Evolutionary conservation across 2,888 invertebrate genomes (phyloP), one percentile per base, ranked within the genome.

Genomic region (Ectemnius lituratus): DNA sequence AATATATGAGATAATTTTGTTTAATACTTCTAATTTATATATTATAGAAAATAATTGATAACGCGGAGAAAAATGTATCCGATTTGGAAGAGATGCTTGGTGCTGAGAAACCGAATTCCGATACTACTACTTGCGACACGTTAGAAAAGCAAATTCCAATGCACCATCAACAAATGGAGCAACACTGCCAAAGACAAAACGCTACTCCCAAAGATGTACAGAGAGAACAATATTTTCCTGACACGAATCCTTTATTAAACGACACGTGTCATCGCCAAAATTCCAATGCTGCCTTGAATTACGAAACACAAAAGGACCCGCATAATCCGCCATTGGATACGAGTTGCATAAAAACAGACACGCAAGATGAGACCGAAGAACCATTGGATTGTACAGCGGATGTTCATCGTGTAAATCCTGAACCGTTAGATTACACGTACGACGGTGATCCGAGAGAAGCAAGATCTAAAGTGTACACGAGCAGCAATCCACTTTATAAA

Each of bases 311-410:
- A 14, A 72, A 16, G 16, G 16, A 68, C 27, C 1, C 37, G 16
- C 67, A 61, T 49, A n/a, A 4, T n/a, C 6, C 46, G 27, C 52
- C 18, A 28, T 52, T 67, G 16, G 70, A 60, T 4, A 57, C 68
- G 8, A 72, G 45, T 18, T 73, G 75, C n/a, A 60, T 46, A 59
- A 76, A 58, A 23, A 52, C 67, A 27, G 78, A 80, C 1, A 28
- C 20, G 3, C 58, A 73, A 11, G 62, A 47, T 46, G 68, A 62
- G 0, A 66, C 67, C 14, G 81, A 79, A 14, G 81, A 87, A 58
- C 86, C 85, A 0, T 70, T 87, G 52, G 84, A 86, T 47, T 87
- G 82, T 49, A 86, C 87, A 11, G 74, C 84, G 2, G 81, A 85
- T n/a, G 60, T 79, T 27, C 65, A 56, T 70, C 73, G 78, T 16